A percentile compares a stretch with the other conserved stretches of the same genome.
These are phyloP conservation scores for Struthidea cinerea DNA, from an alignment of 2,113 vertebrate species.

Conservation along the genomic window DNA sequence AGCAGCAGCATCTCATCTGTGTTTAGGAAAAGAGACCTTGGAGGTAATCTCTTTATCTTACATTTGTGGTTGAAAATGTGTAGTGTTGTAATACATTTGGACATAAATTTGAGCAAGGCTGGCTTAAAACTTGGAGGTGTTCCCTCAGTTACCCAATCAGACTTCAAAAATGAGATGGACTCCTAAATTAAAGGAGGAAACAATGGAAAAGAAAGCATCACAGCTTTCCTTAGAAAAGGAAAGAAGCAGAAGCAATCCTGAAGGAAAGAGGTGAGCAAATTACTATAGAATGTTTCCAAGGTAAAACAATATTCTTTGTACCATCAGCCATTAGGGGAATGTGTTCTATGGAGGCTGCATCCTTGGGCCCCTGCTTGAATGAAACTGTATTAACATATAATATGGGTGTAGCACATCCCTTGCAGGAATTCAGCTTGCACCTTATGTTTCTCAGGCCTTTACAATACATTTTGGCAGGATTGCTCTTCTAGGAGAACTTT, in stretches of 20 bases:
- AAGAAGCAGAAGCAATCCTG: not conserved
- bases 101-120: not conserved
- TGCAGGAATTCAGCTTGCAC: not conserved
- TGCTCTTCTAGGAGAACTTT: not conserved
- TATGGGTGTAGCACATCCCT: not conserved
- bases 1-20: not conserved
- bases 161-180: not conserved
- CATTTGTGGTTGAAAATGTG: not conserved
- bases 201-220: not conserved
- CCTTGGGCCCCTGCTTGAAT: not conserved
- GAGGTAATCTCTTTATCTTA: not conserved
- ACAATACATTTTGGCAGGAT: not conserved
- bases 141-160: not conserved
- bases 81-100: not conserved
- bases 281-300: not conserved
- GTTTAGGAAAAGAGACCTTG: not conserved
- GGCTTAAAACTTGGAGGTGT: not conserved
- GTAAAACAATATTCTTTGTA: not conserved
- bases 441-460: not conserved
- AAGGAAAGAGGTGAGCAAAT: not conserved
- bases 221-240: not conserved
- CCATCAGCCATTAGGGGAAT: not conserved
- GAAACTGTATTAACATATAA: not conserved
- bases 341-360: not conserved
- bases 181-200: not conserved